Conservation (phyloP, 2,888 invertebrate species). For the Chrysopilus asiliformis region DNA sequence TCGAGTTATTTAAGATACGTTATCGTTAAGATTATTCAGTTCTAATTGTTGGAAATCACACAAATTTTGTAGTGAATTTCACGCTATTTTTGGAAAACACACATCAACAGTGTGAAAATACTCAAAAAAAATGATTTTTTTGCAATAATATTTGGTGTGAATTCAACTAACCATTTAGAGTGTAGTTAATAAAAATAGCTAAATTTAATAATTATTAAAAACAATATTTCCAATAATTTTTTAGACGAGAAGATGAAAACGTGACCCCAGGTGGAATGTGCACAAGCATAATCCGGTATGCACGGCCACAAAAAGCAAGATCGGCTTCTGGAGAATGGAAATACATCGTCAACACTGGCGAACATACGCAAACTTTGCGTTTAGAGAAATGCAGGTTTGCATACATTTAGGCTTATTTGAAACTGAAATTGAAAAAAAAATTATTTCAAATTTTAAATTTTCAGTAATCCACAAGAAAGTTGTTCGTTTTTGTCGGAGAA, state of each 20-base stretch:
- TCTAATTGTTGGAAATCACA: too few species aligned
- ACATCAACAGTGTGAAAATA: too few species aligned
- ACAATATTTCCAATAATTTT: slow-evolving; percentile 12
- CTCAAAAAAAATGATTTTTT: too few species aligned
- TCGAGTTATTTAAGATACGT: too few species aligned
- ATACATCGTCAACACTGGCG: slow-evolving; percentile 72
- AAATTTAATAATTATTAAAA: background rate
- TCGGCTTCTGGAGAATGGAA: slow-evolving; percentile 75
- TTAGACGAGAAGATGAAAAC: slow-evolving; percentile 46
- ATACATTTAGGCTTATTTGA: background rate
- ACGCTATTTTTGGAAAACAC: too few species aligned
- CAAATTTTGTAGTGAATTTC: too few species aligned
- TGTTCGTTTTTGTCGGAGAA: slow-evolving; percentile 69
- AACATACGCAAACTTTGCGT: slow-evolving; percentile 68
- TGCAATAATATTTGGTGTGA: too few species aligned
- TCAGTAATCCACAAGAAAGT: slow-evolving; percentile 55
- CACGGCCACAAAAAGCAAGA: slow-evolving; percentile 64
- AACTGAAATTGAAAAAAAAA: background rate
- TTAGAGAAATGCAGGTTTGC: slow-evolving; percentile 65
- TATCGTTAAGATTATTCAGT: too few species aligned
- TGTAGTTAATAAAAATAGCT: background rate
- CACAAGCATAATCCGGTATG: slow-evolving; percentile 63
- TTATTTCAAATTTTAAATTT: slow-evolving; percentile 10
- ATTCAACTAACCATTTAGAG: too few species aligned
- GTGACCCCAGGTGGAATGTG: slow-evolving; percentile 57